Base-by-base conservation (phyloP, 1,140 invertebrate species). In the Grapholita molesta region DNA sequence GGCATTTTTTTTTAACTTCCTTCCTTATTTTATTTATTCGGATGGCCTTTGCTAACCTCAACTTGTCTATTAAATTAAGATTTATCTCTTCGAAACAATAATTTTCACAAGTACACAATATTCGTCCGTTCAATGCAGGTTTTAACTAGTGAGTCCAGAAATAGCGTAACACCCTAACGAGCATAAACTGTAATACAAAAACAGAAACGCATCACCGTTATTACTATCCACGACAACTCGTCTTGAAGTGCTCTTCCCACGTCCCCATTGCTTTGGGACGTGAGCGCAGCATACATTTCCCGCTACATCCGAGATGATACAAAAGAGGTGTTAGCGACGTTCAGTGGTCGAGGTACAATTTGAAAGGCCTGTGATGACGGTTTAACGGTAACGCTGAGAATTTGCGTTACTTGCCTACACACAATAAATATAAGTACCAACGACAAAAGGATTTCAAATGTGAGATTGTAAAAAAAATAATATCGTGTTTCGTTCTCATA, bases 241-340 rank as follows among this genome's bases (percentile, higher is more conserved):
- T 67, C 66, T 66, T n/a, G 23, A 48, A 57, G 35, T 48, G 21
- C 64, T 70, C 75, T 80, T 90, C 88, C 83, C 88, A 90, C 88
- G 88, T 85, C 84, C 84, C 68, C 78, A 67, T n/a, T 55, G 68
- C 73, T 68, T 66, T 70, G 74, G 77, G 53, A 75, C 69, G 70
- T 75, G 73, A 77, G 72, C 77, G 80, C 73, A 73, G 74, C 67
- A 67, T 83, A 82, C 73, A 78, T 68, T 55, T 70, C 74, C 78
- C 70, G 67, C 67, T 65, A 61, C 7, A 61, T 25, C 28, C 11
- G 18, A 61, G 55, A 15, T 1, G n/a, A 21, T 15, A 61, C 15
- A 61, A 61, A 48, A 61, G 66, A 38, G 69, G 67, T 66, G 53
- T 53, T 64, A 48, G 52, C 38, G n/a, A 30, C 21, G 66, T 38